These are phyloP conservation scores for Hirundichthys speculiger DNA, from an alignment of 2,113 vertebrate genomes.

Conservation along the genomic window DNA sequence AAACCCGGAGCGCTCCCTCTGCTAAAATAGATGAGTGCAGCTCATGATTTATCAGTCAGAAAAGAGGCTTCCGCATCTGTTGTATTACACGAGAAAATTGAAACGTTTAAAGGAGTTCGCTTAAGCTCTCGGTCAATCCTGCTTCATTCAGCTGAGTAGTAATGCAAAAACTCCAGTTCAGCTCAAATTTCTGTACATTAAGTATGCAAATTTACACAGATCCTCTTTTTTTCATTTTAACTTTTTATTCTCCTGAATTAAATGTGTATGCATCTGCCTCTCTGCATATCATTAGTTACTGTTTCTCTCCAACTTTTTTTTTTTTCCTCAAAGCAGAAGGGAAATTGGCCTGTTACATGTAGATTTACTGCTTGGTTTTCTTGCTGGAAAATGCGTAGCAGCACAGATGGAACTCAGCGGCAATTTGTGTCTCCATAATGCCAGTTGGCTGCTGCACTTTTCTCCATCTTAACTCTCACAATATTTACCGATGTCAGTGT, in stretches of 20 bases:
- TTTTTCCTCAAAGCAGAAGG: constrained; percentile 16
- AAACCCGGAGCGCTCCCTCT: constrained; percentile 28
- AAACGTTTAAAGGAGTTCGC: constrained; percentile 59
- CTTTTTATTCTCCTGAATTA: constrained; percentile 22
- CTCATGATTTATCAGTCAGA: constrained; percentile 55
- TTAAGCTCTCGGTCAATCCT: constrained; percentile 45
- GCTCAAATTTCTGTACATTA: constrained; percentile 29
- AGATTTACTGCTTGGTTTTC: constrained; percentile 34
- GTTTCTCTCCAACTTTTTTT: constrained; percentile 5
- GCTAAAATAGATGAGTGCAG: constrained; percentile 26
- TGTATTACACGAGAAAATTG: not conserved
- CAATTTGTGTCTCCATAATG: constrained; percentile 16
- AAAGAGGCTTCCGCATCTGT: constrained; percentile 48
- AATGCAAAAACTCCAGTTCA: constrained; percentile 40
- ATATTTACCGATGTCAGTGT: constrained; percentile 7
- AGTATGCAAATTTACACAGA: constrained; percentile 36
- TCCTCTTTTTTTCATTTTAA: not conserved
- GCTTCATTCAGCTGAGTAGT: constrained; percentile 22
- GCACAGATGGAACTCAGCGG: constrained; percentile 13
- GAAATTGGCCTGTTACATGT: constrained; percentile 24
- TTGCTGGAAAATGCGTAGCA: constrained; percentile 28
- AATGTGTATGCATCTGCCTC: constrained; percentile 35
- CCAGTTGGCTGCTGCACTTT: constrained; percentile 17
- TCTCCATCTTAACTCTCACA: constrained; percentile 2
- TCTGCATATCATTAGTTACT: constrained; percentile 24